These are phyloP conservation scores for Brachionus rotundiformis DNA, from an alignment of 1,140 invertebrate species.

Conservation along the genomic window DNA sequence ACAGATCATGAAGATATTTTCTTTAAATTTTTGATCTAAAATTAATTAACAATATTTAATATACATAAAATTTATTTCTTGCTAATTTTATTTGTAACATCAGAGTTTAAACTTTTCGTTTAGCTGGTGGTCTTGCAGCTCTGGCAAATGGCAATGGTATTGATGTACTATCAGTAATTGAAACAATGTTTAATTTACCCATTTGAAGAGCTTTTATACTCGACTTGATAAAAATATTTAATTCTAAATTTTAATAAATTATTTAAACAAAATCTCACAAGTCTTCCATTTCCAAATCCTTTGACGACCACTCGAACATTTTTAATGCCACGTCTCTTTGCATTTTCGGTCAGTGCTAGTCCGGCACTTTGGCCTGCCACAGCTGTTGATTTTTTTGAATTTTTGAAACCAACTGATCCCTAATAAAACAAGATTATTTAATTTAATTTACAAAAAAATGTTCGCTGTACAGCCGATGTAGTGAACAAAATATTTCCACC, in stretches of 20 bases:
- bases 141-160: constrained; percentile 30
- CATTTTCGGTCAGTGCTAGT: constrained; percentile 27
- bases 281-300: constrained; percentile 42
- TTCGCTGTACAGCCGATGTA: constrained; percentile 3
- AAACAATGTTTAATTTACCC: constrained; percentile 42
- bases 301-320: constrained; percentile 26
- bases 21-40: too few relatives aligned
- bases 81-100: neutral
- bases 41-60: neutral
- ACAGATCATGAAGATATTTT: too few relatives aligned
- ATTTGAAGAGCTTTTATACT: constrained; percentile 49
- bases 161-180: constrained; percentile 48
- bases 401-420: constrained; percentile 46
- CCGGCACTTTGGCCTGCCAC: constrained; percentile 41
- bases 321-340: constrained; percentile 39
- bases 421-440: neutral
- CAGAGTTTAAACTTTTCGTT: constrained; percentile 33
- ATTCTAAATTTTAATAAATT: neutral
- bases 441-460: neutral
- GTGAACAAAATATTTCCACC: constrained; percentile 38
- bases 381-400: constrained; percentile 51
- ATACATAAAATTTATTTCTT: neutral
- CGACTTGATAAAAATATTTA: neutral
- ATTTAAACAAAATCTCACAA: neutral
- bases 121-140: constrained; percentile 46